Conservation (phyloP, 1,140 invertebrate species). For the Macrosteles quadrilineatus region DNA sequence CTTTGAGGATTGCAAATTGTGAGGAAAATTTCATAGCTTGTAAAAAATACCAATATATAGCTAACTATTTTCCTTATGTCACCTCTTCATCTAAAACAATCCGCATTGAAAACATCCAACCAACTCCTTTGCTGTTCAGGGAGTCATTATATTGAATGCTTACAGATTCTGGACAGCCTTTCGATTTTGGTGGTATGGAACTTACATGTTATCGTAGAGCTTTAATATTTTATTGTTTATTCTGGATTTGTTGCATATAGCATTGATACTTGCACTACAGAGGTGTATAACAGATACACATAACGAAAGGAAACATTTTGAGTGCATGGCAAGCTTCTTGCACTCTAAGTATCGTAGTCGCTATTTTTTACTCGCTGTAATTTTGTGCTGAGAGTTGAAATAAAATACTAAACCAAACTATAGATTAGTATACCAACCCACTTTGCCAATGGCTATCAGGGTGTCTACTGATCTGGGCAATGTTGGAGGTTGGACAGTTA, state of each 20-base stretch:
- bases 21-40: too few relatives aligned
- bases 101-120: neutral
- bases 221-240: neutral
- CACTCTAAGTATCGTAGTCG: too few relatives aligned
- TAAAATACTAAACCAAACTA: neutral
- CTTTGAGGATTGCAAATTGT: too few relatives aligned
- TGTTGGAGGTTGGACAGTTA: too few relatives aligned
- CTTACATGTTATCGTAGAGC: slow-evolving; percentile 8
- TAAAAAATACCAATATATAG: too few relatives aligned
- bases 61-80: too few relatives aligned
- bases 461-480: too few relatives aligned
- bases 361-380: too few relatives aligned
- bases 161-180: slow-evolving; percentile 21
- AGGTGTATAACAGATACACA: neutral
- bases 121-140: neutral
- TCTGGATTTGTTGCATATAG: slow-evolving; percentile 14
- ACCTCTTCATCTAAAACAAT: too few relatives aligned
- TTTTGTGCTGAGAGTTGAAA: too few relatives aligned
- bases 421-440: neutral
- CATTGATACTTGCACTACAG: neutral
- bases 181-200: slow-evolving; percentile 21
- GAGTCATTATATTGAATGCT: slow-evolving; percentile 10
- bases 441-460: neutral
- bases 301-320: too few relatives aligned
- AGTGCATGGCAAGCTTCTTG: too few relatives aligned